Conservation (phyloP, 2,888 invertebrate species). For the Polymixis flavicincta region DNA sequence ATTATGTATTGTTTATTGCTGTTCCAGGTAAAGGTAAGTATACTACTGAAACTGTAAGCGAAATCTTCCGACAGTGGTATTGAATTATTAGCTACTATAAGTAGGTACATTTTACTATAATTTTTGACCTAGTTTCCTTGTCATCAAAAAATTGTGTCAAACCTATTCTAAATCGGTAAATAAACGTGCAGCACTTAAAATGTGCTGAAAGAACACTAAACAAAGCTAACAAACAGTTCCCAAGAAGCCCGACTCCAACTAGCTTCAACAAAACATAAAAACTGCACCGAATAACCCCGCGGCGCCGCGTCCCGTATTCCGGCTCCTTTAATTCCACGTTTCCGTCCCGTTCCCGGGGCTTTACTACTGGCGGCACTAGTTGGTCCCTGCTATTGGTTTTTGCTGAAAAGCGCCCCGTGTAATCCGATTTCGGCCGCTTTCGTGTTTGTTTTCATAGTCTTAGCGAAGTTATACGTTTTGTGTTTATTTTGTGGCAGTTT, state of each 20-base stretch:
- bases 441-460: slow-evolving; percentile 74
- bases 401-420: slow-evolving; percentile 70
- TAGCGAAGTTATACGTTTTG: slow-evolving; percentile 70
- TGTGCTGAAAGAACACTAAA: neutral
- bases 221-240: neutral
- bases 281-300: slow-evolving; percentile 30
- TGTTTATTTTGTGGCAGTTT: slow-evolving; percentile 64
- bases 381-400: slow-evolving; percentile 68
- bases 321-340: slow-evolving; percentile 59
- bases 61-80: neutral
- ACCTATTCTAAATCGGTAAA: neutral
- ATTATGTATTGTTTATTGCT: neutral
- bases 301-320: slow-evolving; percentile 37
- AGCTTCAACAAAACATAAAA: slow-evolving; percentile 36
- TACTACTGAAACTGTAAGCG: neutral
- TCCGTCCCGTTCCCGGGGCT: slow-evolving; percentile 59
- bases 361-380: slow-evolving; percentile 61
- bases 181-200: neutral
- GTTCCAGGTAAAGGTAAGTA: neutral
- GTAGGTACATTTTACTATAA: neutral
- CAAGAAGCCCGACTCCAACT: slow-evolving; percentile 31
- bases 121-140: too few relatives aligned
- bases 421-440: slow-evolving; percentile 74
- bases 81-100: neutral
- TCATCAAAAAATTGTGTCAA: neutral